Evolutionary conservation across 1,140 invertebrate species (phyloP), one percentile per base, ranked within the genome.

Genomic region (Prorops nasuta): DNA sequence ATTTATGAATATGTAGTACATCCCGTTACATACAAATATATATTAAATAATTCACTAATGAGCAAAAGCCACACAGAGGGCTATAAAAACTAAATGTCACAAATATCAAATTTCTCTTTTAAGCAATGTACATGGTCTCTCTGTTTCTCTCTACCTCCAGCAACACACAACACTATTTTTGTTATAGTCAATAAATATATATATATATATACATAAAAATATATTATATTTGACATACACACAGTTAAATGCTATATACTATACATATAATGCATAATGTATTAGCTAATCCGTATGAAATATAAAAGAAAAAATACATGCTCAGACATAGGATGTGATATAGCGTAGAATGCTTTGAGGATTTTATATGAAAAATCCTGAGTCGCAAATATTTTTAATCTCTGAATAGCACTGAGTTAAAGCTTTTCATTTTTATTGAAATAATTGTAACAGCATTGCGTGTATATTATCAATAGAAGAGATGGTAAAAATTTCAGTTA

Each of bases 281-380:
- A 28, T 4, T 10, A 28, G 24, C 24, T 28, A 28, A 28, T 28
- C 24, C 54, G 54, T 54, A 50, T 48, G 49, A 56, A 48, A 50
- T 54, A 54, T 61, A 36, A 49, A 31, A 51, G 53, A 58, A 59
- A 56, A 60, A 56, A 63, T 47, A 67, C 56, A 49, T 71, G 65
- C 72, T 75, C 68, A 69, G 69, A 72, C 56, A 71, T 74, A 74
- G 71, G 63, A 72, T 74, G 70, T 71, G 69, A 75, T 75, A 72
- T 75, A 74, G 71, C 60, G 58, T 72, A 75, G 65, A 63, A 55
- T 63, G 64, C 61, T 68, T 72, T 57, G 58, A 54, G 60, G 63
- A 67, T 70, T 71, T 70, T 66, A 59, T 57, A 70, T 69, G 59
- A 67, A 66, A 64, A 70, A 70, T n/a, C 66, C 66, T 51, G 41